These are phyloP conservation scores for Cephus runcator DNA, from an alignment of 2,888 invertebrate genomes.

Conservation along the genomic window DNA sequence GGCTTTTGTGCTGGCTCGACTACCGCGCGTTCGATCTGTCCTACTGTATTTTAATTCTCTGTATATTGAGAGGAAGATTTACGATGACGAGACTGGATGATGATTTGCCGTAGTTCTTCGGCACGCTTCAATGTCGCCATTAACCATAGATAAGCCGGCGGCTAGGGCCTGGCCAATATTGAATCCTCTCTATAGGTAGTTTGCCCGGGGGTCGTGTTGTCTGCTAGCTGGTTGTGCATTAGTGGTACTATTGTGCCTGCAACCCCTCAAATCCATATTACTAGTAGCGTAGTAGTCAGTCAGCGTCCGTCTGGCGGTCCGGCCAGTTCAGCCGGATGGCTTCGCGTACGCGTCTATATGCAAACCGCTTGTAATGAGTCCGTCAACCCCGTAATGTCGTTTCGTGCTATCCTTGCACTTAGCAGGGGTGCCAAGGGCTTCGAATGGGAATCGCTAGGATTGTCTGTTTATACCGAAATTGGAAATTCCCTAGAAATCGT, in stretches of 20 bases:
- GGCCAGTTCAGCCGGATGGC: constrained; percentile 16
- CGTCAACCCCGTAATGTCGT: constrained; percentile 64
- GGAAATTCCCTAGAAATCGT: neutral
- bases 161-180: constrained; percentile 56
- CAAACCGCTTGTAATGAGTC: constrained; percentile 64
- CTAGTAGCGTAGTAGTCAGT: constrained; percentile 58
- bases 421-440: constrained; percentile 27
- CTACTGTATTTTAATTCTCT: neutral
- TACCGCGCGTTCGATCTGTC: neutral
- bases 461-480: neutral
- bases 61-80: neutral
- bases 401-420: constrained; percentile 63
- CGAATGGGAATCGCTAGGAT: constrained; percentile 34
- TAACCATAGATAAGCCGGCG: constrained; percentile 55
- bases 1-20: neutral
- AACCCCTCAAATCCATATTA: constrained; percentile 61
- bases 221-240: constrained; percentile 58
- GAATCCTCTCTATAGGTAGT: constrained; percentile 57
- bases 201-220: constrained; percentile 46
- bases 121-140: constrained; percentile 40
- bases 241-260: constrained; percentile 61
- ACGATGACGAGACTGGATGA: constrained; percentile 1
- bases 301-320: constrained; percentile 47
- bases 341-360: constrained; percentile 56
- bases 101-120: constrained; percentile 21